Conservation (phyloP, 2,113 vertebrate species). For the Petroica traversi region DNA sequence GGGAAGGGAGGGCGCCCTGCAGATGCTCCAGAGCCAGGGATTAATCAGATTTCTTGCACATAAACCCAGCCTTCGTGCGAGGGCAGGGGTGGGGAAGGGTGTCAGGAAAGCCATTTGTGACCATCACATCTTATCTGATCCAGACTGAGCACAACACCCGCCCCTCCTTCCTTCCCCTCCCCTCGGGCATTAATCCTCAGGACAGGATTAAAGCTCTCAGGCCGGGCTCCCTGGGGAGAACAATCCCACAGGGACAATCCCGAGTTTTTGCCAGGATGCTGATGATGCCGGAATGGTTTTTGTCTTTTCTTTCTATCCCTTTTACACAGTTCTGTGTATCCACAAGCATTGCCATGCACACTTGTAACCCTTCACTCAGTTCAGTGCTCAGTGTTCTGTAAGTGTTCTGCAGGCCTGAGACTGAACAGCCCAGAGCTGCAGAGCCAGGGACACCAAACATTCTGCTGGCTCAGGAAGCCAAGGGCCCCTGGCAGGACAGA, state of each 20-base stretch:
- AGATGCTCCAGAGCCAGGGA: neutral
- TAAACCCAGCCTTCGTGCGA: neutral
- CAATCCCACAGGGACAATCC: neutral
- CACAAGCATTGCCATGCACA: no score
- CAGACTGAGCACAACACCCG: neutral
- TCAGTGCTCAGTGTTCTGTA: no score
- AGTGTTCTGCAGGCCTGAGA: no score
- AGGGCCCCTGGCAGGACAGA: no score
- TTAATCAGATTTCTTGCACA: neutral
- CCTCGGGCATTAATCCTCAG: neutral
- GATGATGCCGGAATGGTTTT: neutral
- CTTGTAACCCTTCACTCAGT: no score
- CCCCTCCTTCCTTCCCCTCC: neutral
- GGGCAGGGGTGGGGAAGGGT: neutral
- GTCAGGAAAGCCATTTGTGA: neutral
- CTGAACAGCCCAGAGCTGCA: no score
- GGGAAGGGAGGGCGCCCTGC: neutral
- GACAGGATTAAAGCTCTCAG: conserved; percentile 25
- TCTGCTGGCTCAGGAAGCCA: no score
- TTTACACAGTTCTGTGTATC: no score
- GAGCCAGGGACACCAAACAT: no score
- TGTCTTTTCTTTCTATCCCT: no score
- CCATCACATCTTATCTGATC: neutral
- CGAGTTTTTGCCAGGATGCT: neutral
- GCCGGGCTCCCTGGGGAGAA: neutral